Evolutionary conservation across 2,888 invertebrate species (phyloP), one percentile per base, ranked within the genome.

Genomic region (Biston stratarius): DNA sequence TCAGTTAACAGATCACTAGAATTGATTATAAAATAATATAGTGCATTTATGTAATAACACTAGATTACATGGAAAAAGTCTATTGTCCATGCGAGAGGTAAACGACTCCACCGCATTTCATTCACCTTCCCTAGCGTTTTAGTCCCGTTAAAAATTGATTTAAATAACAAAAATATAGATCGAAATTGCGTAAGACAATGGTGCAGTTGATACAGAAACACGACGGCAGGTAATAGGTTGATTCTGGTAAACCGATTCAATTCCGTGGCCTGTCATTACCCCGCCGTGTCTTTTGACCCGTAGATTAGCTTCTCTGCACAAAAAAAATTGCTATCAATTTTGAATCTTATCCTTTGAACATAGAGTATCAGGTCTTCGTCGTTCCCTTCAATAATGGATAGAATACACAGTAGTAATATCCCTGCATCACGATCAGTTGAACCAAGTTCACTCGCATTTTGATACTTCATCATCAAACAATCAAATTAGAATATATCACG

Each of bases 201-300:
- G 83, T 74, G 83, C 77, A 84, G 77, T 80, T 83, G 82, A 81
- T 83, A 80, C 80, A 87, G 75, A 74, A 79, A 77, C 71, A 73
- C 75, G 70, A 68, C 45, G 45, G 64, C 44, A 63, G 60, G 78
- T 78, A 80, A 85, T 85, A 78, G 83, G 74, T 89, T 83, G 89
- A 83, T 87, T 87, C 83, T 80, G 78, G 65, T 69, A 80, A 79
- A 77, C 77, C 78, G 79, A 80, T 78, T 78, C 83, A 81, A 82
- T 86, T 81, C 79, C 77, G 73, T 78, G 82, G 83, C 84, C 88
- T 91, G 86, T 92, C 83, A 92, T 92, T 92, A 92, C 81, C 74
- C 75, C 68, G 82, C 88, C 88, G 89, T 89, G 88, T 89, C 88
- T 89, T 87, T 87, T 92, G 92, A 92, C 90, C 90, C 76, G 7